Percentiles rank a stretch among this genome's conserved stretches.
Conservation (phyloP, 2,797 vertebrate species). For the Uromys caudimaculatus region DNA sequence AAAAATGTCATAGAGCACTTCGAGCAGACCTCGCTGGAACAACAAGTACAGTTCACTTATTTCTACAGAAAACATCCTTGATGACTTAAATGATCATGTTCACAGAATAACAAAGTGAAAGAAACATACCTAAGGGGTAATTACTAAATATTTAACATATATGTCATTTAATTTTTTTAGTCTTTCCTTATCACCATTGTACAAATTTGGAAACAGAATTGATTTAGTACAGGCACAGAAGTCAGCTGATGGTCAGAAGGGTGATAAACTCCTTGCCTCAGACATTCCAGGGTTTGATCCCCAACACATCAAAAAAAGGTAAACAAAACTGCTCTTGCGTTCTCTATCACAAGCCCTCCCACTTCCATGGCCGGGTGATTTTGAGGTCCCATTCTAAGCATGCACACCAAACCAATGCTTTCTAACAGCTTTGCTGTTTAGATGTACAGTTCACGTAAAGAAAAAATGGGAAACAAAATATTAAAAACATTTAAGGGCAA, state of each 20-base stretch:
- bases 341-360: not conserved
- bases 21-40: constrained; percentile 94
- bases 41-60: constrained; percentile 40
- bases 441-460: constrained; percentile 27
- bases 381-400: constrained; percentile 43
- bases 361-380: not conserved
- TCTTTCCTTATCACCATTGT: constrained; percentile 29
- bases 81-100: constrained; percentile 35
- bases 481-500: not conserved
- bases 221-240: not conserved
- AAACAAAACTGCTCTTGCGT: not conserved
- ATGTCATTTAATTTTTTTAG: constrained; percentile 19
- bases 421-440: not conserved
- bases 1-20: constrained; percentile 99
- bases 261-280: not conserved
- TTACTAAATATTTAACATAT: constrained; percentile 21
- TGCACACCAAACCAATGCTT: not conserved
- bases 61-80: constrained; percentile 40
- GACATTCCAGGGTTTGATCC: not conserved
- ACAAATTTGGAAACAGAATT: not conserved
- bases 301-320: not conserved
- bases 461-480: constrained; percentile 40
- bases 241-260: not conserved
- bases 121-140: constrained; percentile 37
- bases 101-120: not conserved